A percentile compares a stretch with the other conserved stretches of the same genome.
These are phyloP conservation scores for Chelonus insularis DNA, from an alignment of 1,140 invertebrate genomes.

Conservation along the genomic window DNA sequence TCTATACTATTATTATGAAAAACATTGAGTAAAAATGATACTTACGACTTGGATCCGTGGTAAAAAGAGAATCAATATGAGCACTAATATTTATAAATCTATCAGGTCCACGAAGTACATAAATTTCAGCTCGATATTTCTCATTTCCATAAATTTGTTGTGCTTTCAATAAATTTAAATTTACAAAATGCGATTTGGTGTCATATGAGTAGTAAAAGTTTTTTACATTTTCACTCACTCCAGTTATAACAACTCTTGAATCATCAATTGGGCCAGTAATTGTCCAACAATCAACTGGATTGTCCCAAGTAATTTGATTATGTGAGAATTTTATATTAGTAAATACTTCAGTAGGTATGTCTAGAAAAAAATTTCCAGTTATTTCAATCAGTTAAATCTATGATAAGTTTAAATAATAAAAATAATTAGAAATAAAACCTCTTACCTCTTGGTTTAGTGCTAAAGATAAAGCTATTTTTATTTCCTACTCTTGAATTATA, in stretches of 20 bases:
- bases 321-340: conserved; percentile 12
- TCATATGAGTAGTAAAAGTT: not conserved
- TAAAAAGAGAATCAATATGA: conserved; percentile 16
- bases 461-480: not conserved
- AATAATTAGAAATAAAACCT: not conserved
- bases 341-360: conserved; percentile 16
- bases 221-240: conserved; percentile 23
- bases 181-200: not conserved
- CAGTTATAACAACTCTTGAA: conserved; percentile 22
- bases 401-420: too few relatives aligned
- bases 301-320: conserved; percentile 25
- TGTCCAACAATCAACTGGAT: conserved; percentile 26
- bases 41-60: conserved; percentile 30
- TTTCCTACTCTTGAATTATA: conserved; percentile 17
- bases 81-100: conserved; percentile 14
- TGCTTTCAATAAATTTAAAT: not conserved
- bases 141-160: too few relatives aligned
- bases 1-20: not conserved
- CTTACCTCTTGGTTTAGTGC: conserved; percentile 21
- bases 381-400: too few relatives aligned
- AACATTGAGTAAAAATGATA: too few relatives aligned
- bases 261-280: conserved; percentile 27
- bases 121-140: conserved; percentile 18
- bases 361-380: conserved; percentile 27
- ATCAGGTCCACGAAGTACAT: conserved; percentile 13